These are phyloP conservation scores for Trachythela sp. DNA, from an alignment of 64 coral and sea anemone species.

Conservation along the genomic window DNA sequence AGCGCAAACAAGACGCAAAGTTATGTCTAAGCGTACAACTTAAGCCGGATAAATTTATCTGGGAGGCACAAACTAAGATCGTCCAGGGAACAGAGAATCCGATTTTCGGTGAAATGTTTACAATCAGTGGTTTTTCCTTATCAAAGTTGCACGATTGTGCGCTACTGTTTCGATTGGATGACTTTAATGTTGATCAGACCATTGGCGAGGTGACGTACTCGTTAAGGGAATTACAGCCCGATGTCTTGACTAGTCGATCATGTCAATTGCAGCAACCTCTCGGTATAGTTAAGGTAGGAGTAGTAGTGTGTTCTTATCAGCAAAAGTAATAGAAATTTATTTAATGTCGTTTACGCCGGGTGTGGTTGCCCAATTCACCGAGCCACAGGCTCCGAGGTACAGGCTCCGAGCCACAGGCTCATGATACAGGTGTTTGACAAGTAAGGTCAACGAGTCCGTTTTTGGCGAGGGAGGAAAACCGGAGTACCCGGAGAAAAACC, in stretches of 20 bases:
- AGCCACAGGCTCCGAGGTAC: too few species aligned
- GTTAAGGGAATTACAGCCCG: not conserved
- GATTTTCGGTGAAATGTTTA: constrained; percentile 8
- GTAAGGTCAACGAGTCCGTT: too few species aligned
- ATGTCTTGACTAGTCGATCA: not conserved
- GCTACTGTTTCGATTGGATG: not conserved
- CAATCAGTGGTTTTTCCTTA: not conserved
- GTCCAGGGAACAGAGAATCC: constrained; percentile 22
- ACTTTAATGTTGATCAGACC: not conserved
- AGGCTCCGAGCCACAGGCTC: too few species aligned
- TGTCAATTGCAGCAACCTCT: not conserved
- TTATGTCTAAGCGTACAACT: not conserved
- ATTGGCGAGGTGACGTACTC: constrained; percentile 14
- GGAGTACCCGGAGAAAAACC: too few species aligned
- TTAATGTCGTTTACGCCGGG: too few species aligned
- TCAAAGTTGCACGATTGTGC: constrained; percentile 25
- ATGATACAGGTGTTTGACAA: too few species aligned
- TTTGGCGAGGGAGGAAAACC: too few species aligned
- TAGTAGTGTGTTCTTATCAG: too few species aligned
- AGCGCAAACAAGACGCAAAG: not conserved
- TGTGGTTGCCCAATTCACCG: too few species aligned
- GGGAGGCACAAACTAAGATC: constrained; percentile 5
- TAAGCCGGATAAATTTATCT: constrained; percentile 10
- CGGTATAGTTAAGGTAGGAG: not conserved
- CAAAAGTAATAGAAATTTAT: too few species aligned